These are phyloP conservation scores for Ceratina calcarata DNA, from an alignment of 1,140 invertebrate species.

Conservation along the genomic window DNA sequence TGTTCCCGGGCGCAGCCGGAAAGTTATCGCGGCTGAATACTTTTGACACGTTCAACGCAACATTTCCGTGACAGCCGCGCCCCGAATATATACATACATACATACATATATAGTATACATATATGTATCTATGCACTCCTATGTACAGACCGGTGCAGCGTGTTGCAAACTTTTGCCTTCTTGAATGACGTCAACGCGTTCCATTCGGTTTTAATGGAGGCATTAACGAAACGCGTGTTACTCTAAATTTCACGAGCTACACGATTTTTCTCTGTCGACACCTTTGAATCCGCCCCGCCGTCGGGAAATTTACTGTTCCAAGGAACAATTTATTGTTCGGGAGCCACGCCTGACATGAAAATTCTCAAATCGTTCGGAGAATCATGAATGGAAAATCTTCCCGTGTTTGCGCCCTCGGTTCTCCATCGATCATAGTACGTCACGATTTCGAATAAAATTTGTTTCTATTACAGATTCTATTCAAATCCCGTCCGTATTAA, in stretches of 20 bases:
- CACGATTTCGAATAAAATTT: slow-evolving; percentile 2
- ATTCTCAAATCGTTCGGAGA: background rate
- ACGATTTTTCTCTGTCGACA: background rate
- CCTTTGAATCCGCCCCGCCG: background rate
- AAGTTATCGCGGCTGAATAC: slow-evolving; percentile 55
- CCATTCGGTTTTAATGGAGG: background rate
- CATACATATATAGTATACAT: too few species aligned
- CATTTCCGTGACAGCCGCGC: slow-evolving; percentile 37
- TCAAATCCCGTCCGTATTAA: background rate
- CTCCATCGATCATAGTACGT: slow-evolving; percentile 4
- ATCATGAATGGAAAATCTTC: slow-evolving; percentile 9
- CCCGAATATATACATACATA: background rate
- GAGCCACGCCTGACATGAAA: background rate
- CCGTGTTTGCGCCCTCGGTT: background rate
- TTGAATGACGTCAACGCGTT: slow-evolving; percentile 16
- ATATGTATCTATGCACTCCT: too few species aligned
- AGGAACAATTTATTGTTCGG: background rate
- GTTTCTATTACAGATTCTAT: background rate
- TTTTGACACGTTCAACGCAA: slow-evolving; percentile 47
- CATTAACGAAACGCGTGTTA: background rate
- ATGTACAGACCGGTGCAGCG: background rate
- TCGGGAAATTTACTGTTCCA: too few species aligned
- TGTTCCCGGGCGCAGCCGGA: slow-evolving; percentile 16
- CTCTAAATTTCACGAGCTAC: background rate
- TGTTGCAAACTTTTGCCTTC: slow-evolving; percentile 9